Evolutionary conservation across 2,888 invertebrate species (phyloP).

Genomic region (Lissocephala sabroskyi): DNA sequence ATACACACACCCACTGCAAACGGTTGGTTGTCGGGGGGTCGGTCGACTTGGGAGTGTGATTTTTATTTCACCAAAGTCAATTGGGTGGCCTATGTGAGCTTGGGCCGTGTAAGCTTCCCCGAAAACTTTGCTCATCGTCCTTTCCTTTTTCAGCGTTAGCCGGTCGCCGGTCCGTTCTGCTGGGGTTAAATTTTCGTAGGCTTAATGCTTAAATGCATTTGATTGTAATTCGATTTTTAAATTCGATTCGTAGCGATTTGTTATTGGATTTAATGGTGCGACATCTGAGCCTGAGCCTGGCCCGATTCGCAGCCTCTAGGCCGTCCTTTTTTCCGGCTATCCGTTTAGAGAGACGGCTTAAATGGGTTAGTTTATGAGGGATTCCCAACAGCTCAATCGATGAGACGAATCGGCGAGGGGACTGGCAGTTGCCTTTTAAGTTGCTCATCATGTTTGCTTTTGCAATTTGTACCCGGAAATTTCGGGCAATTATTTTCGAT

Average conservation of each 20-base stretch:
- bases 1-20: constrained; percentile 8
- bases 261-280: constrained; percentile 60
- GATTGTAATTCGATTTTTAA: constrained; percentile 64
- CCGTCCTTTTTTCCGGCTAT: too few species aligned
- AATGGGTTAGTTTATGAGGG: too few species aligned
- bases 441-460: too few species aligned
- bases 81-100: constrained; percentile 27
- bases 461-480: not conserved
- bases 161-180: too few species aligned
- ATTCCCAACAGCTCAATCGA: too few species aligned
- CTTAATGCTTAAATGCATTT: constrained; percentile 62
- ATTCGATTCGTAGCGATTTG: constrained; percentile 58
- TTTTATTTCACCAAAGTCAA: constrained; percentile 40
- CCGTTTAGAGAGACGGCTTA: too few species aligned
- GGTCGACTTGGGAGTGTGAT: not conserved
- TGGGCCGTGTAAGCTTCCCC: not conserved
- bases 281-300: constrained; percentile 47
- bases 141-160: constrained; percentile 7
- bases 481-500: not conserved
- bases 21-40: not conserved
- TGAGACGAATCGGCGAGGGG: too few species aligned
- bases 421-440: too few species aligned
- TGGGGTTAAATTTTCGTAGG: constrained; percentile 46
- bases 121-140: not conserved
- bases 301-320: too few species aligned